Percentiles rank a stretch among this genome's conserved stretches.
These are phyloP conservation scores for Neodiprion lecontei DNA, from an alignment of 1,140 invertebrate species.

Conservation along the genomic window DNA sequence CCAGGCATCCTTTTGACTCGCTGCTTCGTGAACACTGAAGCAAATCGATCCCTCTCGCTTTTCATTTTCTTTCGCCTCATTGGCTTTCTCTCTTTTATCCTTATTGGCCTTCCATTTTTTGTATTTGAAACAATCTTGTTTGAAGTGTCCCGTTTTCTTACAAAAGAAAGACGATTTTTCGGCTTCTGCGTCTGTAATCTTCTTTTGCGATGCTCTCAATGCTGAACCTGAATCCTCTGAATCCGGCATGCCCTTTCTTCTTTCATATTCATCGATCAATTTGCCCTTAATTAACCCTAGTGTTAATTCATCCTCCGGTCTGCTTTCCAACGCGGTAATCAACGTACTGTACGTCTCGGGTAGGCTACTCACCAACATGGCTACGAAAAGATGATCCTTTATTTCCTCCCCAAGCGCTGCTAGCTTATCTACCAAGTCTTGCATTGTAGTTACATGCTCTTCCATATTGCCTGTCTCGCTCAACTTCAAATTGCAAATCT, in stretches of 20 bases:
- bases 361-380: conserved; percentile 30
- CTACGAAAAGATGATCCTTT: conserved; percentile 26
- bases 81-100: conserved; percentile 3
- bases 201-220: conserved; percentile 8
- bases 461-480: conserved; percentile 18
- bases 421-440: conserved; percentile 21
- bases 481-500: conserved; percentile 13
- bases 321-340: conserved; percentile 27
- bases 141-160: too few relatives aligned
- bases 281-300: conserved; percentile 20
- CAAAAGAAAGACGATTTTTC: not conserved
- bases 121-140: conserved; percentile 24
- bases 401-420: conserved; percentile 27
- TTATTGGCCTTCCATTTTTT: conserved; percentile 25
- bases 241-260: conserved; percentile 2
- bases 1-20: conserved; percentile 6
- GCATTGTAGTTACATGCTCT: conserved; percentile 23
- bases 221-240: not conserved
- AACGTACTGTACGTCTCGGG: conserved; percentile 27
- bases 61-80: not conserved
- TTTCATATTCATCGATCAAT: conserved; percentile 21
- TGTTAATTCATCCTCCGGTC: conserved; percentile 29
- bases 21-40: not conserved
- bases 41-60: not conserved
- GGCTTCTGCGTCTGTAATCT: not conserved